Evolutionary conservation across 2,113 vertebrate genomes (phyloP).

Genomic region (Oryzias curvinotus): DNA sequence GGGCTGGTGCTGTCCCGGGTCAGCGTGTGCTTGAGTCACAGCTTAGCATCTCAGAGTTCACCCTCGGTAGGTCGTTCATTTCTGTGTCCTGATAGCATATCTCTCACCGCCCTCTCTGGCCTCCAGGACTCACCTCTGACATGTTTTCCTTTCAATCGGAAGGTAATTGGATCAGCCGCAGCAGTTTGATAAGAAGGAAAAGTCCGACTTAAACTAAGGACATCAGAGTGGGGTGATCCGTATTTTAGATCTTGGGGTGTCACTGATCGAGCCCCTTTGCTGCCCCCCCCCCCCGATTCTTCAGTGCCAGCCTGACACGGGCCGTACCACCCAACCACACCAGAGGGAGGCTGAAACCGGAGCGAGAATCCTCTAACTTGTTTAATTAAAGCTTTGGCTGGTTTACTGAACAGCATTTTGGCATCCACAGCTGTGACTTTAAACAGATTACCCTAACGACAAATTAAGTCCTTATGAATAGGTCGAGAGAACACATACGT

Average conservation of each 20-base stretch:
- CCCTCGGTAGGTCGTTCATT: constrained; percentile 40
- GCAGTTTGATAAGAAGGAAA: constrained; percentile 64
- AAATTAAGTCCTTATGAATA: constrained; percentile 17
- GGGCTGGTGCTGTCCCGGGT: not conserved
- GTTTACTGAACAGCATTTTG: constrained; percentile 66
- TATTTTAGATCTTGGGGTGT: constrained; percentile 44
- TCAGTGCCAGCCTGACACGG: constrained; percentile 21
- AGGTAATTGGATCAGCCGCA: constrained; percentile 74
- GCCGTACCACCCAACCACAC: constrained; percentile 24
- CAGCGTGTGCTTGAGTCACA: constrained; percentile 15
- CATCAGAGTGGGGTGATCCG: constrained; percentile 42
- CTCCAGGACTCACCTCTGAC: constrained; percentile 28
- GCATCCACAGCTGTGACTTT: constrained; percentile 57
- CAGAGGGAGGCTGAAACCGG: no score
- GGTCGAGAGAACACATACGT: not conserved
- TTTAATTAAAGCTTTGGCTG: constrained; percentile 70
- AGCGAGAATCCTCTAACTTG: constrained; percentile 56
- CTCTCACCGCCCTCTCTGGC: constrained; percentile 33
- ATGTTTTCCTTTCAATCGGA: constrained; percentile 70
- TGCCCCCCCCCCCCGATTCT: constrained; percentile 27
- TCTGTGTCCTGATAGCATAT: constrained; percentile 47
- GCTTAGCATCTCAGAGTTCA: constrained; percentile 23
- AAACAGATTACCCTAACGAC: constrained; percentile 35
- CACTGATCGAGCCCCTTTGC: constrained; percentile 46
- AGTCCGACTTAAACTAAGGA: constrained; percentile 53